A percentile compares a stretch with the other conserved stretches of the same genome.
phyloP scores from a whole-genome alignment of 2,888 invertebrate genomes.

The Drosophila quinaria region DNA sequence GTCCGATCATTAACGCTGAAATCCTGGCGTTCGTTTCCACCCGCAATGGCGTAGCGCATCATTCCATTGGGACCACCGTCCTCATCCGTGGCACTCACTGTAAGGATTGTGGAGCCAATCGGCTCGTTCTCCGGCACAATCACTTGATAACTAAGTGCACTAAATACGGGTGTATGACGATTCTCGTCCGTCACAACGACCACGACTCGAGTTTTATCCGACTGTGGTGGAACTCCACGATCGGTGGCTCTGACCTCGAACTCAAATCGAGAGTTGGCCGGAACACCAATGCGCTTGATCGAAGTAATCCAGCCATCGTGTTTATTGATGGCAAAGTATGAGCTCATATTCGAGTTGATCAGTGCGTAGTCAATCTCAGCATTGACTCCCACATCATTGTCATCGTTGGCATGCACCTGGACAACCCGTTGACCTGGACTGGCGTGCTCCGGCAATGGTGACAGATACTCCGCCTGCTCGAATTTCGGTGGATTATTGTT shows the following conservation, averaged over 20 bases:
- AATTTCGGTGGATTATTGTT: slow-evolving; percentile 97
- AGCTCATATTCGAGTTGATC: slow-evolving; percentile 91
- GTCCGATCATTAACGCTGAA: slow-evolving; percentile 92
- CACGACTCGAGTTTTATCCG: slow-evolving; percentile 90
- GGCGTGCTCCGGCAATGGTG: slow-evolving; percentile 93
- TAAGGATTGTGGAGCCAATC: slow-evolving; percentile 93
- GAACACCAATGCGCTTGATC: slow-evolving; percentile 86
- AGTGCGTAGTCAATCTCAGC: slow-evolving; percentile 94
- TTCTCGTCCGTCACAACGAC: slow-evolving; percentile 95
- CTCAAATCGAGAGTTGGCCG: slow-evolving; percentile 89
- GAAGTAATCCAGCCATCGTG: slow-evolving; percentile 94
- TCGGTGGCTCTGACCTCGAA: slow-evolving; percentile 92
- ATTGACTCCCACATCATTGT: slow-evolving; percentile 94
- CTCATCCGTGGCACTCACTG: slow-evolving; percentile 93
- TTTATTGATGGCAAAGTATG: slow-evolving; percentile 91
- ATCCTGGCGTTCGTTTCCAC: slow-evolving; percentile 92
- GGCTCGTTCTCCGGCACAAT: slow-evolving; percentile 97
- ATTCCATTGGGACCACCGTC: slow-evolving; percentile 96
- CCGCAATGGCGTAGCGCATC: slow-evolving; percentile 93
- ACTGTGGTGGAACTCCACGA: slow-evolving; percentile 94
- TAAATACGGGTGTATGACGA: slow-evolving; percentile 92
- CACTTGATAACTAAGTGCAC: slow-evolving; percentile 93
- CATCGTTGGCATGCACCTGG: slow-evolving; percentile 91
- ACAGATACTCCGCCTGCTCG: slow-evolving; percentile 90
- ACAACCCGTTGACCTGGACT: slow-evolving; percentile 90